These are phyloP conservation scores for Apodemia hepburni DNA, from an alignment of 2,888 invertebrate genomes.

Conservation along the genomic window DNA sequence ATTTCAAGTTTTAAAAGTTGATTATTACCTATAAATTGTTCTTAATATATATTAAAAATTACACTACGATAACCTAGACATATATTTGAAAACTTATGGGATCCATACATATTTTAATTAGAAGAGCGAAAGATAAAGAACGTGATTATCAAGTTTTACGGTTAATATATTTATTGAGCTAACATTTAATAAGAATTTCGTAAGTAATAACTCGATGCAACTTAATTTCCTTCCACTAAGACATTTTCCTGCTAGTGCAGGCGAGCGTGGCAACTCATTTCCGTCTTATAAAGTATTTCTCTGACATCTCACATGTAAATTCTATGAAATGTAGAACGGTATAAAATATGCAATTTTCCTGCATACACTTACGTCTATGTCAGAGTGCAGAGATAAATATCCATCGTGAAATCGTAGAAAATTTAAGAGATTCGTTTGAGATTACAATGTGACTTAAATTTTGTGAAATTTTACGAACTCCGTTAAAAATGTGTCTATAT, in stretches of 20 bases:
- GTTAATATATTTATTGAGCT: neutral
- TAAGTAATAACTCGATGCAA: conserved; percentile 19
- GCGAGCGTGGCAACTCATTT: conserved; percentile 45
- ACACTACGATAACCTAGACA: no score
- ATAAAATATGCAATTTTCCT: conserved; percentile 4
- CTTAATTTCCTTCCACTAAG: conserved; percentile 23
- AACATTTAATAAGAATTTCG: neutral
- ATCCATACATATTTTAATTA: neutral
- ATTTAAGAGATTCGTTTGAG: neutral
- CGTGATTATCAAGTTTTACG: neutral
- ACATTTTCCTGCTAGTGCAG: conserved; percentile 17
- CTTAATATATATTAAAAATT: no score
- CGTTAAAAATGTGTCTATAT: no score
- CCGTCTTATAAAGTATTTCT: conserved; percentile 45
- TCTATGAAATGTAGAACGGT: conserved; percentile 15
- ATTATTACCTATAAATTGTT: no score
- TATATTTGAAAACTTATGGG: neutral
- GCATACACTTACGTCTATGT: neutral
- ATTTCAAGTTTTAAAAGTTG: no score
- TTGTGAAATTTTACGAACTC: neutral
- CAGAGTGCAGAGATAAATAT: neutral
- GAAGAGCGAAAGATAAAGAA: neutral
- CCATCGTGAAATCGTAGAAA: neutral
- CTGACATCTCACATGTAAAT: conserved; percentile 27
- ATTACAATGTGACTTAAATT: neutral